Base-by-base conservation (phyloP, 1,140 invertebrate species). In the Drosophila watanabei region DNA sequence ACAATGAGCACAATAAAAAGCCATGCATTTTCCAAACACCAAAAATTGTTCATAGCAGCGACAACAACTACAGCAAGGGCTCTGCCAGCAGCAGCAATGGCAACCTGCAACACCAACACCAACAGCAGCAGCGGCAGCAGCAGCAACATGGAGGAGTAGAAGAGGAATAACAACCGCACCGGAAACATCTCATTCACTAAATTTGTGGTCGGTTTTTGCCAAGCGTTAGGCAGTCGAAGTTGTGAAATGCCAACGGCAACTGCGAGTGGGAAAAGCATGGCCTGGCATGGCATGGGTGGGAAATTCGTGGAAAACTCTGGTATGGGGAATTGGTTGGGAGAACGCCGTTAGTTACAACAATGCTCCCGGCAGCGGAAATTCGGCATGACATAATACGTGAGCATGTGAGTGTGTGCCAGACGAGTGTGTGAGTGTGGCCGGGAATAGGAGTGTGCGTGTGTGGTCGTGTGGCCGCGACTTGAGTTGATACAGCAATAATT, bases 401-500 rank as follows among this genome's bases (percentile, higher is more conserved):
- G 59, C 85, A 90, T 90, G 82, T 66, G 81, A 68, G 82, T 68
- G 68, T 61, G 64, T 71, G 75, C 11, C 11, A 33, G 33, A 9
- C 10, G 10, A 5, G 43, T 14, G 37, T 84, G 66, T 57, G 63
- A 68, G 76, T 24, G 24, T 28, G 46, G 24, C 63, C 18, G 10
- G 56, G 54, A 63, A 62, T 73, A 46, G 59, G 63, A 80, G 46
- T 76, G 61, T 72, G 54, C 35, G 52, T 30, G 59, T 58, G 65
- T 64, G 77, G 51, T 37, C 32, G 51, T 68, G 64, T 82, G 60
- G 75, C 82, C 86, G 87, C 87, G 87, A 91, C 82, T 91, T 90
- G 87, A 91, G 87, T 91, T 90, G 79, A 89, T 92, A 88, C 89
- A 92, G 89, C 89, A 92, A 91, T 91, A 91, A 91, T 92, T 91